Percentiles rank a stretch among this genome's conserved stretches.
These are phyloP conservation scores for Drosophila melanica DNA, from an alignment of 1,140 invertebrate genomes.

Conservation along the genomic window DNA sequence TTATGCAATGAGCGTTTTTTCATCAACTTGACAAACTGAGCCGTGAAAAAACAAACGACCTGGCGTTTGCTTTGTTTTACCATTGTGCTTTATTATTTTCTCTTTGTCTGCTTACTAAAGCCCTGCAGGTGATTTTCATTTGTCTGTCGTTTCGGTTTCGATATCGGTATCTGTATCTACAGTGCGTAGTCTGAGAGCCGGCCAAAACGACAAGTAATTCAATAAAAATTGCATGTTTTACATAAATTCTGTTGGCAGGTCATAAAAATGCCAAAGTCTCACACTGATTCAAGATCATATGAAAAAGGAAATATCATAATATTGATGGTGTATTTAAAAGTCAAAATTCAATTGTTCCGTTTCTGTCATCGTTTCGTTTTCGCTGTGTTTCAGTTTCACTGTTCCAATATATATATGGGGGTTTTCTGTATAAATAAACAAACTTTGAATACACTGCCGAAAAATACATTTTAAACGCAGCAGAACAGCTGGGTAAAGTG, in stretches of 20 bases:
- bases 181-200: slow-evolving; percentile 41
- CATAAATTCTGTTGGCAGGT: slow-evolving; percentile 59
- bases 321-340: not conserved
- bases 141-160: slow-evolving; percentile 21
- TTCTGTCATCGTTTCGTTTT: not conserved
- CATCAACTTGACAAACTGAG: slow-evolving; percentile 77
- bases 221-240: slow-evolving; percentile 77
- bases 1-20: slow-evolving; percentile 80
- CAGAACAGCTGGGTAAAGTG: not conserved
- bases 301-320: not conserved
- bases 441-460: not conserved
- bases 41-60: slow-evolving; percentile 64
- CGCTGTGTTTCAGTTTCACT: not conserved
- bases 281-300: slow-evolving; percentile 27
- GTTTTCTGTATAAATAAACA: no score
- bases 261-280: slow-evolving; percentile 38
- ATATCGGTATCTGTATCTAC: slow-evolving; percentile 58
- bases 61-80: slow-evolving; percentile 45
- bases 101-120: slow-evolving; percentile 25
- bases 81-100: slow-evolving; percentile 17
- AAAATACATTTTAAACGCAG: not conserved
- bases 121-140: slow-evolving; percentile 38
- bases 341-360: not conserved
- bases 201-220: slow-evolving; percentile 67
- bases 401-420: not conserved